Evolutionary conservation across 2,888 invertebrate species (phyloP).

Genomic region (Poecilus cupreus): DNA sequence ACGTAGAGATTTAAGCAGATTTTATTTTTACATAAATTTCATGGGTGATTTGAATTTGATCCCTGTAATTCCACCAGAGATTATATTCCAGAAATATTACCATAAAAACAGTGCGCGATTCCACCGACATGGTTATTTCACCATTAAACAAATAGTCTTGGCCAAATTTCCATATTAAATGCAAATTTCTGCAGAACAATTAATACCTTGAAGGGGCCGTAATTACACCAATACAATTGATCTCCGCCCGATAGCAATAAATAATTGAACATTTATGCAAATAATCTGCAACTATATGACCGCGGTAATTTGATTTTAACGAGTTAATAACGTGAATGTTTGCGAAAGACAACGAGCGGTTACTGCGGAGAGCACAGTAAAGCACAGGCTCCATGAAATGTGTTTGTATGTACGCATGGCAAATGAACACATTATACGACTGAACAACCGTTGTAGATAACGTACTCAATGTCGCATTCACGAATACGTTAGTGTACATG

Average conservation of each 20-base stretch:
- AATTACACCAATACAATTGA: slow-evolving; percentile 35
- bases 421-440: slow-evolving; percentile 25
- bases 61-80: no score
- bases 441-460: slow-evolving; percentile 20
- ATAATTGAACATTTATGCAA: slow-evolving; percentile 38
- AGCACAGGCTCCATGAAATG: neutral
- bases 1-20: no score
- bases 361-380: neutral
- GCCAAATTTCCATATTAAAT: slow-evolving; percentile 6
- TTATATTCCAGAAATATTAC: neutral
- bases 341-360: slow-evolving; percentile 15
- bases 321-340: slow-evolving; percentile 36
- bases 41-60: no score
- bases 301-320: slow-evolving; percentile 26
- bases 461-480: slow-evolving; percentile 25
- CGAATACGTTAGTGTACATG: neutral
- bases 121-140: neutral
- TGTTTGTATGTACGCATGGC: slow-evolving; percentile 2
- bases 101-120: neutral
- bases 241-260: slow-evolving; percentile 32
- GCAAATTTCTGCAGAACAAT: slow-evolving; percentile 30
- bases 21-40: no score
- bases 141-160: neutral
- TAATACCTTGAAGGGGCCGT: slow-evolving; percentile 20
- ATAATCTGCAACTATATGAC: slow-evolving; percentile 14